Evolutionary conservation across 2,888 invertebrate species (phyloP).

Genomic region (Macaria notata): DNA sequence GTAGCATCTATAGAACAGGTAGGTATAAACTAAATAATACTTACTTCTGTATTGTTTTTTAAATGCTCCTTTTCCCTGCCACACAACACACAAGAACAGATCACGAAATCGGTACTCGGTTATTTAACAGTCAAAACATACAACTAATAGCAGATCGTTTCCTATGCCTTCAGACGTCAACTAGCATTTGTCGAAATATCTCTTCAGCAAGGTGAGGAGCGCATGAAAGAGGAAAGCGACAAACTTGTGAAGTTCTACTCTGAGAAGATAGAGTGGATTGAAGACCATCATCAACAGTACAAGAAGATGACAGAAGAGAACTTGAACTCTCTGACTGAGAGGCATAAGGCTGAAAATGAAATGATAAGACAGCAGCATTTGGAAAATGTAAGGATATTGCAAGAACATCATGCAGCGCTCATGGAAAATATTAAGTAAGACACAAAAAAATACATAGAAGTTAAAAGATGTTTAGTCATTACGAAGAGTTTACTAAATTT

Average conservation of each 20-base stretch:
- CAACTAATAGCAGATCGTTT: background rate
- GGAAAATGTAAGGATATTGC: conserved; percentile 66
- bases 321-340: conserved; percentile 66
- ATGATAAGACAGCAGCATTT: conserved; percentile 72
- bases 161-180: conserved; percentile 76
- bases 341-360: conserved; percentile 68
- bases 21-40: too few relatives aligned
- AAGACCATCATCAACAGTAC: conserved; percentile 75
- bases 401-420: conserved; percentile 76
- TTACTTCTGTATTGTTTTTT: too few relatives aligned
- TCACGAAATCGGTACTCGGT: too few relatives aligned
- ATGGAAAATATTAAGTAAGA: conserved; percentile 81
- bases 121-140: too few relatives aligned
- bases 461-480: too few relatives aligned
- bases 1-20: too few relatives aligned
- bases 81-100: too few relatives aligned
- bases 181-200: conserved; percentile 81
- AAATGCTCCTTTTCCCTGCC: too few relatives aligned
- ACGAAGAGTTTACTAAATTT: too few relatives aligned
- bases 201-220: conserved; percentile 78
- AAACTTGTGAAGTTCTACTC: conserved; percentile 72
- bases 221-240: conserved; percentile 83
- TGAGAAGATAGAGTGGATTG: conserved; percentile 76
- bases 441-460: too few relatives aligned
- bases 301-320: conserved; percentile 80